Evolutionary conservation across 2,888 invertebrate species (phyloP), one percentile per base, ranked within the genome.

Genomic region (Hoplodrina ambigua): DNA sequence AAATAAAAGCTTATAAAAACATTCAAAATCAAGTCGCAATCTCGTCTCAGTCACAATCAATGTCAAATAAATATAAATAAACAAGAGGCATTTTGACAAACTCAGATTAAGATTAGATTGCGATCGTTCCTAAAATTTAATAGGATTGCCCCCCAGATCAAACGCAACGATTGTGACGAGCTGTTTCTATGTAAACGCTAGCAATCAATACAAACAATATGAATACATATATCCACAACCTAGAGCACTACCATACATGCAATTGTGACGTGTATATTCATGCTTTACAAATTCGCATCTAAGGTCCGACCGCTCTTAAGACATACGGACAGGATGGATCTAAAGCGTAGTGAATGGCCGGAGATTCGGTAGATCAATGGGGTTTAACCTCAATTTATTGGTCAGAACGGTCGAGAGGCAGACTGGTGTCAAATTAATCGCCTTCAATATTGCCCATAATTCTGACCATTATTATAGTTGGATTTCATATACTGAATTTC

Each of bases 381-480:
- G 80, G 64, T 68, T 78, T 72, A 78, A 75, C 80, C 78, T 75
- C 80, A 80, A 78, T 78, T 78, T 78, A 78, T 80, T 78, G 78
- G 72, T 80, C 67, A 67, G 65, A 78, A 80, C 58, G 80, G 76
- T 63, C 76, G 64, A 57, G 72, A 80, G 76, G 78, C 67, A 75
- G 80, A 50, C 66, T 78, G 63, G 64, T 78, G 80, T 78, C 78
- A 65, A 78, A 80, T 78, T 80, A 78, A 78, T 78, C 80, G 78
- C 61, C 72, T 72, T 68, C 78, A 80, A 80, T 78, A 78, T 78
- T 78, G 80, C 58, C 76, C 57, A 78, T 75, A 78, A 80, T 75
- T 80, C 55, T 75, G 44, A 61, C 57, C 72, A 72, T 68, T 75
- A 80, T 65, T 72, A 75, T 50, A 64, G 60, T 64, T 55, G 11